A percentile compares a stretch with the other conserved stretches of the same genome.
Conservation (phyloP, 35 echinoderm and acorn worm genomes). For the Patiria miniata region DNA sequence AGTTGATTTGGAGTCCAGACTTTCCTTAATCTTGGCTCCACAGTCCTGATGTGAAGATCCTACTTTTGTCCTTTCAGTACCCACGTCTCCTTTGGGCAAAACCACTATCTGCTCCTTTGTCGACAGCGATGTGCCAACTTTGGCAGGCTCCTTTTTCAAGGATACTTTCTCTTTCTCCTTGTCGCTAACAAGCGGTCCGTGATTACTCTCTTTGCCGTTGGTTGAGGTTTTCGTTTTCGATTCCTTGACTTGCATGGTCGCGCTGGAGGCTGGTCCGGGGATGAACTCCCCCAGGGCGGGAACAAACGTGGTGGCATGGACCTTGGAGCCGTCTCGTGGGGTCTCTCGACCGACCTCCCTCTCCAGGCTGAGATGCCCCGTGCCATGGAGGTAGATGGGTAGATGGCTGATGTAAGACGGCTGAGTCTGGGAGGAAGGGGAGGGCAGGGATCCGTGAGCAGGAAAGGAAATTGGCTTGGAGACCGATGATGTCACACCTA, state of each 20-base stretch:
- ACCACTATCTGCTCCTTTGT: background rate
- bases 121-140: background rate
- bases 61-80: background rate
- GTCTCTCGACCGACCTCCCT: constrained; percentile 73
- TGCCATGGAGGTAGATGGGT: constrained; percentile 84
- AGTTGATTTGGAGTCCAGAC: background rate
- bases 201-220: constrained; percentile 4
- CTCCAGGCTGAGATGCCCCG: constrained; percentile 84
- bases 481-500: constrained; percentile 11
- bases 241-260: constrained; percentile 41
- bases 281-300: constrained; percentile 89
- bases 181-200: background rate
- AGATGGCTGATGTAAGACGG: constrained; percentile 51
- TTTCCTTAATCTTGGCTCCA: background rate
- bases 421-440: background rate
- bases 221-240: constrained; percentile 36
- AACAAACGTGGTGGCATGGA: constrained; percentile 95
- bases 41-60: background rate
- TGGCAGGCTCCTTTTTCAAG: constrained; percentile 24
- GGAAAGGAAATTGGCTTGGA: constrained; percentile 7
- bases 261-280: constrained; percentile 81
- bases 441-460: background rate
- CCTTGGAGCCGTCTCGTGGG: constrained; percentile 77
- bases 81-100: background rate
- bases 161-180: constrained; percentile 20